Evolutionary conservation across 2,113 vertebrate genomes (phyloP), one percentile per base, ranked within the genome.

Genomic region (Calidris pygmaea): DNA sequence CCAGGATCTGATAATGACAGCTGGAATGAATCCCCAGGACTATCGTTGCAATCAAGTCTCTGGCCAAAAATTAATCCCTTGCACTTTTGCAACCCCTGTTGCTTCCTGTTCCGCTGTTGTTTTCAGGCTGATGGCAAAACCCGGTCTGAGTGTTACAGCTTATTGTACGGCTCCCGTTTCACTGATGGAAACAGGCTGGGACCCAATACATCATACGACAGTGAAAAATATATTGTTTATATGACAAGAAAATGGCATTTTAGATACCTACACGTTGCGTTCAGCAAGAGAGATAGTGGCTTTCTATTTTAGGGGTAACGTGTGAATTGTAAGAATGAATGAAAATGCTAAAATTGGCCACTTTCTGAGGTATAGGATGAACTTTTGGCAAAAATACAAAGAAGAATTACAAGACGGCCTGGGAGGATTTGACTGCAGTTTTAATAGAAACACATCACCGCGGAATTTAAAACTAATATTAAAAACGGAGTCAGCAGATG

Each of bases 101-200:
- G 86, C 87, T 95, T 93, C 94, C 95, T 93, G 85, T 84, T 60
- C 53, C 4, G 0, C 62, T 90, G 93, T 76, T 87, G 73, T 89
- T 84, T 75, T 94, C 83, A 68, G 88, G 94, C 96, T 92, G 93
- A 89, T 94, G 93, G 83, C 92, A 96, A 96, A 97, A 96, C 95
- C 80, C 12, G 48, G 48, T 88, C 85, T 74, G 63, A 90, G 79
- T 32, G 8, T 80, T 66, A 37, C 30, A 48, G 81, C 48, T 87
- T n/a, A 3, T 70, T 90, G 53, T 48, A 14, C 7, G 5, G 86
- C 84, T 95, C 93, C 94, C 12, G 55, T 92, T 89, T 87, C 86
- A 41, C 15, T 58, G 94, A 43, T 71, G 89, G 89, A 45, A 81
- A 35, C 83, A 87, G 70, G 29, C 88, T 87, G 83, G 73, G 67